Conservation (phyloP, 2,797 vertebrate genomes). For the Fistularia tabacaria region DNA sequence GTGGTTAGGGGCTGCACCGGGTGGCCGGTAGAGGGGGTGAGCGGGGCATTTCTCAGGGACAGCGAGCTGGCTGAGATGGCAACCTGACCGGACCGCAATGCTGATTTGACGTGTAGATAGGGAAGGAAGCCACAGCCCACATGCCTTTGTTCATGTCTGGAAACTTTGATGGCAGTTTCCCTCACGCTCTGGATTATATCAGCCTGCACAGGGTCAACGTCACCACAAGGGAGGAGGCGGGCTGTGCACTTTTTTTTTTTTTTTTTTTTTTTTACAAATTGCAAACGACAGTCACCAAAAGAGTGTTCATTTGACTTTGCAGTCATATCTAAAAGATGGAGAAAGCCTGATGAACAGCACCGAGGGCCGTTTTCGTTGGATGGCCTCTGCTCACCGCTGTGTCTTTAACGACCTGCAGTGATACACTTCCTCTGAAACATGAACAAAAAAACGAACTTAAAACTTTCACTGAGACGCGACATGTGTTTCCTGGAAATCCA, state of each 20-base stretch:
- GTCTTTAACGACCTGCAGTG: too few species aligned
- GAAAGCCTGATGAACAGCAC: too few species aligned
- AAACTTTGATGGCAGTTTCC: conserved; percentile 65
- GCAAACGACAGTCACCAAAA: not conserved
- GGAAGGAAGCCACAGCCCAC: conserved; percentile 87
- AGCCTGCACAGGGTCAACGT: conserved; percentile 19
- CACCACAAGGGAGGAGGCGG: conserved; percentile 2
- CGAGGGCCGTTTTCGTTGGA: too few species aligned
- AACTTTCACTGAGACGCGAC: too few species aligned
- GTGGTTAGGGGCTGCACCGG: too few species aligned
- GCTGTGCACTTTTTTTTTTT: not conserved
- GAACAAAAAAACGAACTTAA: not conserved
- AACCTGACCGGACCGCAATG: conserved; percentile 30
- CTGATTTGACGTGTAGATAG: conserved; percentile 60
- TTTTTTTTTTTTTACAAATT: not conserved
- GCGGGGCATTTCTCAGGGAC: too few species aligned
- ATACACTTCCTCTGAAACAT: not conserved
- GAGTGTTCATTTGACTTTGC: too few species aligned
- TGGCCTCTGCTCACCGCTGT: too few species aligned
- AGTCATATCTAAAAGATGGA: too few species aligned
- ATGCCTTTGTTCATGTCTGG: conserved; percentile 73
- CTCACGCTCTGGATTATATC: conserved; percentile 25
- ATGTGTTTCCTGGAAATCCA: too few species aligned
- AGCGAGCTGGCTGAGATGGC: conserved; percentile 53
- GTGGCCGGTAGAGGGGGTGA: not conserved